A percentile compares a stretch with the other conserved stretches of the same genome.
Evolutionary conservation across 2,888 invertebrate species (phyloP).

Genomic region (Limenitis camilla): DNA sequence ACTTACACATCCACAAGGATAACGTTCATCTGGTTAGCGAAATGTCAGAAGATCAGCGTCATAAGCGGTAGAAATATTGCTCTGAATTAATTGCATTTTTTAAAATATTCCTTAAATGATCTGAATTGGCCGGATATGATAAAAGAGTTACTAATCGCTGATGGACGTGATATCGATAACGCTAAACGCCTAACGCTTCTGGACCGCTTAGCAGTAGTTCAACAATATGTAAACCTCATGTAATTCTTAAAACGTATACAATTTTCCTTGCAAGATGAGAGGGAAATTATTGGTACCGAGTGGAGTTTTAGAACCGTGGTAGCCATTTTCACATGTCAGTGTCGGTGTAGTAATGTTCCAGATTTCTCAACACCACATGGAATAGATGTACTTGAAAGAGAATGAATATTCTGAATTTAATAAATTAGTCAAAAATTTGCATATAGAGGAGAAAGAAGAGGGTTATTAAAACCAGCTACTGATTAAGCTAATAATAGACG

Average conservation of each 20-base stretch:
- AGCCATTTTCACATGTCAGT: slow-evolving; percentile 23
- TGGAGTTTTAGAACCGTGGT: slow-evolving; percentile 32
- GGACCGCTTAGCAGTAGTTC: neutral
- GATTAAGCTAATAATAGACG: slow-evolving; percentile 30
- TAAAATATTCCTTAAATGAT: slow-evolving; percentile 33
- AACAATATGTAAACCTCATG: neutral
- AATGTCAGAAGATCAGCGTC: slow-evolving; percentile 34
- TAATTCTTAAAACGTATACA: slow-evolving; percentile 1
- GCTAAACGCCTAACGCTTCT: neutral
- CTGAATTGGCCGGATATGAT: slow-evolving; percentile 36
- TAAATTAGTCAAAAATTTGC: too few relatives aligned
- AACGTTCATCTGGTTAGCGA: slow-evolving; percentile 34
- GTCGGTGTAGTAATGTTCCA: too few relatives aligned
- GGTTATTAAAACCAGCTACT: slow-evolving; percentile 25
- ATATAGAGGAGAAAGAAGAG: too few relatives aligned
- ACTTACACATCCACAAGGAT: slow-evolving; percentile 27
- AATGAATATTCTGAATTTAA: too few relatives aligned
- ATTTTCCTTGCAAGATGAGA: neutral
- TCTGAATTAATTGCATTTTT: slow-evolving; percentile 27
- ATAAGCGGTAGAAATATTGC: neutral
- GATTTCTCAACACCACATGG: too few relatives aligned
- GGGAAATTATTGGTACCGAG: slow-evolving; percentile 31
- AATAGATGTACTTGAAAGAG: too few relatives aligned
- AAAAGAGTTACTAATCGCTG: slow-evolving; percentile 35
- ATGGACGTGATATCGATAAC: slow-evolving; percentile 7